Evolutionary conservation across 2,888 invertebrate species (phyloP).

Genomic region (Pandemis cinnamomeana): DNA sequence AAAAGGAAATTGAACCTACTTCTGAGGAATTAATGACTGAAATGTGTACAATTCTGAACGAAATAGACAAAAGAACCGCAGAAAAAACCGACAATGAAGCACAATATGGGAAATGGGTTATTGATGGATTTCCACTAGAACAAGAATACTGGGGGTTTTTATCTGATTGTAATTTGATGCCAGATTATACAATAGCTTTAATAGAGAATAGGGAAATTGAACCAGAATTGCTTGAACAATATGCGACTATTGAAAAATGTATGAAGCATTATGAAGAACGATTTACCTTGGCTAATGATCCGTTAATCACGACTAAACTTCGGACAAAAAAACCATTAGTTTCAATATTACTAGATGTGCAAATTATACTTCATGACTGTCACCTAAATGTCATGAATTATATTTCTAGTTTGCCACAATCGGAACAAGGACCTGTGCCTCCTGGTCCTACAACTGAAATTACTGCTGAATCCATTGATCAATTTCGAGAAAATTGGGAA

Average conservation of each 20-base stretch:
- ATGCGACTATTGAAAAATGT: slow-evolving; percentile 62
- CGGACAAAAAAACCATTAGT: slow-evolving; percentile 45
- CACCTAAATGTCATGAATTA: slow-evolving; percentile 48
- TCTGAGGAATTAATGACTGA: slow-evolving; percentile 73
- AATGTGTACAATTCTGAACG: slow-evolving; percentile 64
- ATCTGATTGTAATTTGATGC: slow-evolving; percentile 68
- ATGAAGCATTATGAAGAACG: slow-evolving; percentile 63
- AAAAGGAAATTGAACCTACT: slow-evolving; percentile 72
- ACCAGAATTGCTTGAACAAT: slow-evolving; percentile 61
- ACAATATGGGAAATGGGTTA: slow-evolving; percentile 83
- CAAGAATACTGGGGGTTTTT: slow-evolving; percentile 78
- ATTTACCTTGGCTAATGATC: slow-evolving; percentile 62
- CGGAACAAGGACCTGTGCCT: slow-evolving; percentile 51
- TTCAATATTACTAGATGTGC: slow-evolving; percentile 48
- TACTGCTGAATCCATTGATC: slow-evolving; percentile 59
- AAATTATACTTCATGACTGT: slow-evolving; percentile 56
- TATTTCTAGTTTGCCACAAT: slow-evolving; percentile 48
- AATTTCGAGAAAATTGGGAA: slow-evolving; percentile 71
- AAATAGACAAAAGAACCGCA: slow-evolving; percentile 64
- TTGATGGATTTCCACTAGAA: slow-evolving; percentile 85
- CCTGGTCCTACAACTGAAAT: slow-evolving; percentile 41
- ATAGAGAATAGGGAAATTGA: slow-evolving; percentile 79
- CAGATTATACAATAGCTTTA: slow-evolving; percentile 84
- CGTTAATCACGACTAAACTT: slow-evolving; percentile 64
- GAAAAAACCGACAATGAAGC: slow-evolving; percentile 55